Percentiles rank a stretch among this genome's conserved stretches.
phyloP scores from a whole-genome alignment of 2,888 invertebrate species.

The Drosophila prostipennis region DNA sequence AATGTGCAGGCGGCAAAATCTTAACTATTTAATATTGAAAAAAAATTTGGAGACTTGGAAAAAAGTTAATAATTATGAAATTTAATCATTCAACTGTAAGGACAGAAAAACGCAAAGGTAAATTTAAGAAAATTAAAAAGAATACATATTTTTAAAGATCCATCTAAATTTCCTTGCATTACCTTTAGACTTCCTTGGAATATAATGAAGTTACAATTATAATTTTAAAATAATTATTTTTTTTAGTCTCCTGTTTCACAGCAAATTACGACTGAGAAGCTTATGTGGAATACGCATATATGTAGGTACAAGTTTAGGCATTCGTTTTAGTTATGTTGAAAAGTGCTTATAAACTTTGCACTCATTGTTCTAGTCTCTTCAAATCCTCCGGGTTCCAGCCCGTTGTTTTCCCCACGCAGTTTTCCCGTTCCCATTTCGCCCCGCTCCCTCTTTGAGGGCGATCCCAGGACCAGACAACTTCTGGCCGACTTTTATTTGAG shows the following conservation, averaged over 20 bases:
- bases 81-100: too few relatives aligned
- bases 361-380: constrained; percentile 35
- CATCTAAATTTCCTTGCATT: too few relatives aligned
- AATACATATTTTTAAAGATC: too few relatives aligned
- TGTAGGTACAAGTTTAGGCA: neutral
- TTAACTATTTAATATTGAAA: neutral
- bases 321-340: constrained; percentile 56
- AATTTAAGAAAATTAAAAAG: too few relatives aligned
- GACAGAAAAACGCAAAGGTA: too few relatives aligned
- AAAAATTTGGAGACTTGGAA: neutral
- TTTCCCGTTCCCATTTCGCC: constrained; percentile 43
- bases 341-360: constrained; percentile 63
- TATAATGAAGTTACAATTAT: too few relatives aligned
- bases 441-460: constrained; percentile 4
- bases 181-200: too few relatives aligned
- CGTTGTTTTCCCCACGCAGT: constrained; percentile 27
- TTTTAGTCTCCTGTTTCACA: constrained; percentile 12
- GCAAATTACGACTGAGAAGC: neutral
- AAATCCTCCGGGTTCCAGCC: constrained; percentile 39
- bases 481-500: constrained; percentile 58
- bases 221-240: too few relatives aligned
- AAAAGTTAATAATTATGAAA: neutral
- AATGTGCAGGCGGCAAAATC: constrained; percentile 9
- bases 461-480: constrained; percentile 40
- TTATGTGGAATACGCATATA: neutral